These are phyloP conservation scores for Chlamydotis undulata DNA, from an alignment of 2,113 vertebrate genomes.

Conservation along the genomic window DNA sequence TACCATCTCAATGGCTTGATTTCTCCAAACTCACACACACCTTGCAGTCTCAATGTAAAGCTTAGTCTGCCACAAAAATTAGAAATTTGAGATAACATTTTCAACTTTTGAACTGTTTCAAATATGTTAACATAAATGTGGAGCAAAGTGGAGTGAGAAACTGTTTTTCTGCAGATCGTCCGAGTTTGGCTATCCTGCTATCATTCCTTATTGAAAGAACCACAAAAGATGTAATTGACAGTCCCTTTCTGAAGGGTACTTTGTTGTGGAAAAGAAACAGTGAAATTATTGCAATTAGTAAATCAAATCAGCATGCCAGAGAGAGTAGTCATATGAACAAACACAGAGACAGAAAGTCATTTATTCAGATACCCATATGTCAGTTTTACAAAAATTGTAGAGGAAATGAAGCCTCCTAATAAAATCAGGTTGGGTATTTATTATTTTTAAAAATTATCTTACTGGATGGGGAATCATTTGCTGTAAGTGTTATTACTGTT, in stretches of 20 bases:
- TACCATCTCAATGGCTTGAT: not conserved
- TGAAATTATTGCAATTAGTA: constrained; percentile 11
- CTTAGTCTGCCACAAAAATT: not conserved
- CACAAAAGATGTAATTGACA: not conserved
- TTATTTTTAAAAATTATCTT: not conserved
- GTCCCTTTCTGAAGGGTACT: not conserved
- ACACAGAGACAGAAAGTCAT: not conserved
- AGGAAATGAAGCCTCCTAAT: not conserved
- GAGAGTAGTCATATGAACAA: not conserved
- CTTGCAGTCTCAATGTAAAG: not conserved
- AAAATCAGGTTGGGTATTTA: not conserved
- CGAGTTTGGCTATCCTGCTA: not conserved
- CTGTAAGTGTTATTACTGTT: constrained; percentile 15
- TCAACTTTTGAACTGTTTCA: not conserved
- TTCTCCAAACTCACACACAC: not conserved
- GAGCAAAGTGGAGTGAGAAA: not conserved
- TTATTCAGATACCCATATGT: not conserved
- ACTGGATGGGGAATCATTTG: not conserved
- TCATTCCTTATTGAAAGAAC: not conserved
- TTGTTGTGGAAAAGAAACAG: not conserved
- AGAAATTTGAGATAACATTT: not conserved
- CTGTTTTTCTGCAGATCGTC: not conserved
- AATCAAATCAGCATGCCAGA: not conserved
- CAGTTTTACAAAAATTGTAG: not conserved
- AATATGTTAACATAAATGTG: not conserved